Conservation (phyloP, 2,113 vertebrate genomes). For the Daphoenositta chrysoptera region DNA sequence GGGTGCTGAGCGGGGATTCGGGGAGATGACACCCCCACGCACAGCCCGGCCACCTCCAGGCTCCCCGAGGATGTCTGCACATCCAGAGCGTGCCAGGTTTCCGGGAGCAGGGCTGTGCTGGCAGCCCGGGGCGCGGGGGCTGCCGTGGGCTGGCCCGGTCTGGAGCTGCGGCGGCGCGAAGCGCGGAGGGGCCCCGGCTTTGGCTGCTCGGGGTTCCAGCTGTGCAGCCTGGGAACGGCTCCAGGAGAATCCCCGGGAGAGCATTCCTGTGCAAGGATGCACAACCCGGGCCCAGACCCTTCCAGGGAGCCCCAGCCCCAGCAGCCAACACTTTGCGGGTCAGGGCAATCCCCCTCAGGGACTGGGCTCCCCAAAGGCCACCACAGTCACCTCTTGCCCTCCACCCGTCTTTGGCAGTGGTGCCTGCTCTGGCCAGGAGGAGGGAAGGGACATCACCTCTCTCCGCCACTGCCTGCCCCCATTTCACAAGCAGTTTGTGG, state of each 20-base stretch:
- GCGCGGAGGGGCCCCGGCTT: rapidly evolving
- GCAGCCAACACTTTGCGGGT: neutral
- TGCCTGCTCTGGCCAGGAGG: neutral
- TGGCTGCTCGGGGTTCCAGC: rapidly evolving
- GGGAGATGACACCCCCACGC: neutral
- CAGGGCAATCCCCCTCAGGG: neutral
- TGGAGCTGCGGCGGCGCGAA: rapidly evolving
- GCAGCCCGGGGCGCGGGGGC: rapidly evolving
- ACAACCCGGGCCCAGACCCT: neutral
- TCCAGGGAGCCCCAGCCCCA: neutral
- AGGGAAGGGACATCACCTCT: rapidly evolving
- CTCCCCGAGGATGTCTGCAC: neutral
- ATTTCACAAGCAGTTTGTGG: neutral
- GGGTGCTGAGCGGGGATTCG: rapidly evolving
- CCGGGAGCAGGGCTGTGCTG: rapidly evolving
- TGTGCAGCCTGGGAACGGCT: rapidly evolving
- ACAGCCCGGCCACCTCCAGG: rapidly evolving
- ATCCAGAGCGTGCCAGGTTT: neutral
- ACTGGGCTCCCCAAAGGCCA: rapidly evolving
- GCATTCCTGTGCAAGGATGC: rapidly evolving
- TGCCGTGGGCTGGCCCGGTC: neutral
- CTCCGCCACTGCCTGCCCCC: neutral
- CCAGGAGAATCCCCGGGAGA: rapidly evolving
- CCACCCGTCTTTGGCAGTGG: rapidly evolving
- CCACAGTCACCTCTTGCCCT: rapidly evolving